Evolutionary conservation across 2,797 vertebrate genomes (phyloP).

Genomic region (Argya squamiceps): DNA sequence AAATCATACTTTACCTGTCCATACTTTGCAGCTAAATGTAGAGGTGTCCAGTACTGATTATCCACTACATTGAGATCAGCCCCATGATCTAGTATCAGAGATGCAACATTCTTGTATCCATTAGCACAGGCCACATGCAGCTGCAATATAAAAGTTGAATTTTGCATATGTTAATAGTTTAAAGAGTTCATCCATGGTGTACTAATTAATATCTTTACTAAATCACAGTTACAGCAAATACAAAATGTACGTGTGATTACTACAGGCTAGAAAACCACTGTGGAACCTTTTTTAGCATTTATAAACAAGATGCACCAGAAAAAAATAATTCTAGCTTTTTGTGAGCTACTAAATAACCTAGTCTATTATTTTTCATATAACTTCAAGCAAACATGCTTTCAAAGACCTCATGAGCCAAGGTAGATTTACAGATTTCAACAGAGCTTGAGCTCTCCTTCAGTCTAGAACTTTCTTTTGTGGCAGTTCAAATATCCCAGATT

Average conservation of each 20-base stretch:
- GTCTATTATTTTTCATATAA: not conserved
- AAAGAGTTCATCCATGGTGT: fast-evolving
- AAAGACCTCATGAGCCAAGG: not conserved
- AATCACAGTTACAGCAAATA: not conserved
- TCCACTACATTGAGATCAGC: conserved; percentile 84
- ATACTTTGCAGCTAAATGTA: conserved; percentile 93
- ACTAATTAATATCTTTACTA: not conserved
- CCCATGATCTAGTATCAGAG: conserved; percentile 83
- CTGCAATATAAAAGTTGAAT: conserved; percentile 66
- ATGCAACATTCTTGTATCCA: conserved; percentile 88
- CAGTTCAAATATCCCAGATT: not conserved
- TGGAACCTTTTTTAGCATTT: not conserved
- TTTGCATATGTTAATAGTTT: not conserved
- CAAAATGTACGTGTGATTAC: not conserved
- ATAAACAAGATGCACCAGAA: not conserved
- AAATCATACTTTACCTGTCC: conserved; percentile 85
- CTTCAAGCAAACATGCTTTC: not conserved
- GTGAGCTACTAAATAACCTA: not conserved
- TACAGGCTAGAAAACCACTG: not conserved
- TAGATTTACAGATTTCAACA: not conserved
- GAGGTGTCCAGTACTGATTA: conserved; percentile 88
- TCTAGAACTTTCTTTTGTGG: not conserved
- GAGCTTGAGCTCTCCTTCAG: not conserved
- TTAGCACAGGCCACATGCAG: conserved; percentile 91
- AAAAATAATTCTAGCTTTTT: not conserved